These are phyloP conservation scores for Drosophila gaucha DNA, from an alignment of 2,888 invertebrate species.

Conservation along the genomic window DNA sequence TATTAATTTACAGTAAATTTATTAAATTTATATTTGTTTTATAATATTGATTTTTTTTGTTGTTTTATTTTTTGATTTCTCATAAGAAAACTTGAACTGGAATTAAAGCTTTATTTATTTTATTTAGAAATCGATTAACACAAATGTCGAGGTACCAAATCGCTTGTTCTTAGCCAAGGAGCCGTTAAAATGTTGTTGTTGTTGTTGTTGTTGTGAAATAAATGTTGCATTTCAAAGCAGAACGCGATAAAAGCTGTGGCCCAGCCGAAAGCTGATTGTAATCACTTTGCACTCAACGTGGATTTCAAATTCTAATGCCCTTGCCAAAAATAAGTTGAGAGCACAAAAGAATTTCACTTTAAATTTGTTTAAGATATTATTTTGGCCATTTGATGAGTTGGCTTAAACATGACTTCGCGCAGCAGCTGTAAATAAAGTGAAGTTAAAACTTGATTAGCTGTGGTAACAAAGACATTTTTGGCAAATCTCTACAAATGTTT, in stretches of 20 bases:
- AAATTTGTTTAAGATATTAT: constrained; percentile 7
- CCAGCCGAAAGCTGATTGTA: constrained; percentile 34
- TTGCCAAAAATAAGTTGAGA: constrained; percentile 2
- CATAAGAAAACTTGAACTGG: constrained; percentile 12
- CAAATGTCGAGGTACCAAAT: constrained; percentile 36
- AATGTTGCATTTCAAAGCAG: constrained; percentile 44
- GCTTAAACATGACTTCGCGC: constrained; percentile 7
- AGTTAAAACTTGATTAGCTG: constrained; percentile 7
- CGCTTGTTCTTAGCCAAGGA: constrained; percentile 34
- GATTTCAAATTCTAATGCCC: constrained; percentile 48
- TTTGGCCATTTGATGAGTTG: constrained; percentile 22
- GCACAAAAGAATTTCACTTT: constrained; percentile 16
- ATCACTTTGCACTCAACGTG: constrained; percentile 44
- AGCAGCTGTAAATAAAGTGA: constrained; percentile 42
- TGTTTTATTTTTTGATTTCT: neutral
- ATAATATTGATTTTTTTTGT: neutral
- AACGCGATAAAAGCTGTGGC: constrained; percentile 55
- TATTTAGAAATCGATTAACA: constrained; percentile 18
- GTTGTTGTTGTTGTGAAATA: constrained; percentile 29
- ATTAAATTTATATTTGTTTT: constrained; percentile 1
- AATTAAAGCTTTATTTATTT: constrained; percentile 20
- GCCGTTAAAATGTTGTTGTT: constrained; percentile 25
- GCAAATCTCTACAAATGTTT: too few species aligned
- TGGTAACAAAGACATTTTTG: too few species aligned
- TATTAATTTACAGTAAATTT: neutral